Percentiles rank a stretch among this genome's conserved stretches.
These are phyloP conservation scores for Mythimna loreyi DNA, from an alignment of 2,888 invertebrate genomes.

Conservation along the genomic window DNA sequence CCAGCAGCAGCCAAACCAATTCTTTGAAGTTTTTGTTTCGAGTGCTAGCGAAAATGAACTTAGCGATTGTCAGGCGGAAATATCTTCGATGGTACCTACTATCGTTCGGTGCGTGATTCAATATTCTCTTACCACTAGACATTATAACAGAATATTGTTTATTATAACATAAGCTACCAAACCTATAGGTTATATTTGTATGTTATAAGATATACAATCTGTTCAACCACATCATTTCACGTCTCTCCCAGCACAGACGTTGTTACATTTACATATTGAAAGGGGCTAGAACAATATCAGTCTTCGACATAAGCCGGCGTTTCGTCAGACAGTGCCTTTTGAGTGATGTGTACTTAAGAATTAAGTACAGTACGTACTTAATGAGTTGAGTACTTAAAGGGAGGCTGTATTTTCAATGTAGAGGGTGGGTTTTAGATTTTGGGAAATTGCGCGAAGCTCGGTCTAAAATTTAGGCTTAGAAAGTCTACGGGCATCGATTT, in stretches of 20 bases:
- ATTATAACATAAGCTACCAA: background rate
- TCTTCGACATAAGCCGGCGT: conserved; percentile 12
- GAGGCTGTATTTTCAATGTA: conserved; percentile 1
- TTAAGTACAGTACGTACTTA: conserved; percentile 18
- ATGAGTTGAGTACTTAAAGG: conserved; percentile 3
- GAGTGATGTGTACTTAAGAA: conserved; percentile 27
- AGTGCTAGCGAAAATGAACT: too few relatives aligned
- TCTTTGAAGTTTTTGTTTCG: too few relatives aligned
- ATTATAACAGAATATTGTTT: too few relatives aligned
- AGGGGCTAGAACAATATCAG: background rate
- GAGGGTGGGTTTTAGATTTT: background rate
- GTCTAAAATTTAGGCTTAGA: too few relatives aligned
- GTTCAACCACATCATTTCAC: background rate
- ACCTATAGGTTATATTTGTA: too few relatives aligned
- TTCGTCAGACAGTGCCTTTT: conserved; percentile 11
- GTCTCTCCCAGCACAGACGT: background rate
- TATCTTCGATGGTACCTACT: too few relatives aligned
- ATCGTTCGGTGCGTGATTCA: too few relatives aligned
- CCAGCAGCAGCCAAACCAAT: too few relatives aligned
- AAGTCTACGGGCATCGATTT: too few relatives aligned
- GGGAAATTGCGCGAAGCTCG: too few relatives aligned
- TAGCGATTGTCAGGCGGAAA: too few relatives aligned
- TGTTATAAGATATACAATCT: background rate
- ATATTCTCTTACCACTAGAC: too few relatives aligned
- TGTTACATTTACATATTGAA: conserved; percentile 16